Percentiles rank a stretch among this genome's conserved stretches.
Evolutionary conservation across 2,113 vertebrate genomes (phyloP).

Genomic region (Rallus limicola): DNA sequence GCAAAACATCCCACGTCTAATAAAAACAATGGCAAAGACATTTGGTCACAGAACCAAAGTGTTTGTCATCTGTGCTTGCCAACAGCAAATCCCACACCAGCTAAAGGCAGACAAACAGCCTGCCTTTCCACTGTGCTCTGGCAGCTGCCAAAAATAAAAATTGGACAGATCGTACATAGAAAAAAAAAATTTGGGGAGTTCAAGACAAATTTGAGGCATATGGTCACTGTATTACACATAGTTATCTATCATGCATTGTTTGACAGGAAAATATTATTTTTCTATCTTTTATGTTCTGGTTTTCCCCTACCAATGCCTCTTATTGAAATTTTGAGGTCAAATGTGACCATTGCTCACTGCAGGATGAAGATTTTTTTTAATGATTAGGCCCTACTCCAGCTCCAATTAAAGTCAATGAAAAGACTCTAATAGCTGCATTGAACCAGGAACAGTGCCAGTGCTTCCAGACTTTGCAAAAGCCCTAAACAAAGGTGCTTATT

Average conservation of each 20-base stretch:
- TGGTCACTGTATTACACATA: neutral
- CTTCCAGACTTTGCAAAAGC: constrained; percentile 22
- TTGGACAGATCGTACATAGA: neutral
- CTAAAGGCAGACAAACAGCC: constrained; percentile 39
- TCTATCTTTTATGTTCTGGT: neutral
- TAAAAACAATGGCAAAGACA: constrained; percentile 50
- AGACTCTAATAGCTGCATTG: constrained; percentile 27
- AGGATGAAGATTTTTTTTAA: constrained; percentile 22
- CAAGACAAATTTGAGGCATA: constrained; percentile 35
- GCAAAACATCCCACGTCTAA: constrained; percentile 31
- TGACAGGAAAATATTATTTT: neutral
- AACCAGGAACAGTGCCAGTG: neutral
- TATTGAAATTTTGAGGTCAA: constrained; percentile 12
- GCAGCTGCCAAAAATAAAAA: constrained; percentile 47
- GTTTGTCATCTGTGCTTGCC: constrained; percentile 47
- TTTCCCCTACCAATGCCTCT: neutral
- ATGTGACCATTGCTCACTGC: neutral
- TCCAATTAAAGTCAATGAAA: constrained; percentile 59
- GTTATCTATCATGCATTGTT: neutral
- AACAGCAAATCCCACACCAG: constrained; percentile 53
- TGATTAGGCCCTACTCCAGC: constrained; percentile 43
- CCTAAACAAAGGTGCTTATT: constrained; percentile 40
- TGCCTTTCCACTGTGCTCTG: neutral
- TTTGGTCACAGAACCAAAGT: neutral
- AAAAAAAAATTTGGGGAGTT: neutral